Evolutionary conservation across 2,113 vertebrate species (phyloP), one percentile per base, ranked within the genome.

Genomic region (Psephotus haematonotus): DNA sequence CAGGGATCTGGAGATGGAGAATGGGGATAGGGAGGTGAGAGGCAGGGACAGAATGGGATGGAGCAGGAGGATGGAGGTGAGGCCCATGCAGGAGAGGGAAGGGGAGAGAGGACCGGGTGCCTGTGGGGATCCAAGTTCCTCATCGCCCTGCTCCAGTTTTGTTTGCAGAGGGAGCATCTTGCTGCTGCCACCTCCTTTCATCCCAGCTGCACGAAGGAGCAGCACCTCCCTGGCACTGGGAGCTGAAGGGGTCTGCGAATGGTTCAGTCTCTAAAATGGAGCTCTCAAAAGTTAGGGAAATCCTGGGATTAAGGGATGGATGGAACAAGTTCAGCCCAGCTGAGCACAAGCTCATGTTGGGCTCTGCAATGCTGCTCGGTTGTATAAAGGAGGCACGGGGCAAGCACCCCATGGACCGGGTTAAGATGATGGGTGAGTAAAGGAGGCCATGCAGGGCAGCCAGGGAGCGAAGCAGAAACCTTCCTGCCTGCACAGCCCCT

Each of bases 311-410:
- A 6, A 15, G 57, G 12, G 19, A 28, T 9, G 57, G 47, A 29
- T 9, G 41, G 19, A 18, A 43, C 13, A 19, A 5, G 41, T 10
- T 76, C 25, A 17, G 39, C 69, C n/a, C 35, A 1, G 1, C 35
- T 9, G 46, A 47, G 71, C 22, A 2, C 15, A 2, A 0, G 17
- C 55, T 17, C 28, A 2, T 3, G 8, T n/a, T 0, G 5, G 25
- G 52, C 24, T 37, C 25, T 7, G 10, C 2, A 7, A 22, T 2
- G 24, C 19, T 7, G 63, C 63, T 11, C 1, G 3, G 49, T 22
- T 10, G 53, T 17, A 18, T 3, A 22, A 6, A 70, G 79, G 71
- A 69, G 11, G 60, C 68, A 37, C 0, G 2, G 17, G 44, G 33
- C 50, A 17, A 5, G 78, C n/a, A 20, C n/a, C 29, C 2, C 1